Conservation (phyloP, 2,113 vertebrate species). For the Ctenomys sociabilis region DNA sequence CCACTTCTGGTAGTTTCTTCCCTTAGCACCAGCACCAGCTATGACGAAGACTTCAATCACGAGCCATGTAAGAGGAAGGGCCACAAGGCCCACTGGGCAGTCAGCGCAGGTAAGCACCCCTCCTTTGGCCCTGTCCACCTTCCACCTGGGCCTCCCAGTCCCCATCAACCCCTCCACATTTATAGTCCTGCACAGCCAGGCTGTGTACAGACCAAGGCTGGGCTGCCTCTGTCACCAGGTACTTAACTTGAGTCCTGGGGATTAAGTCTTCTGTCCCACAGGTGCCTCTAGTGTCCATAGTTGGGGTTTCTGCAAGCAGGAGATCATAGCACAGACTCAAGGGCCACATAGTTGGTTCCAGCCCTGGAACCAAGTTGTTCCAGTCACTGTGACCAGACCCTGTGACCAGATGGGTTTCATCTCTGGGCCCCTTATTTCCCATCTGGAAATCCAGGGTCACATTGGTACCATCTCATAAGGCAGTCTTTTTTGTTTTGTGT, state of each 20-base stretch:
- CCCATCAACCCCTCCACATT: background rate
- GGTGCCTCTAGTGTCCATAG: background rate
- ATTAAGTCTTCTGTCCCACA: too few species aligned
- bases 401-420: background rate
- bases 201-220: background rate
- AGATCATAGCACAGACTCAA: background rate
- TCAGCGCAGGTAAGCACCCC: slow-evolving; percentile 87
- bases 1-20: background rate
- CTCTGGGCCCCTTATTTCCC: background rate
- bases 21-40: slow-evolving; percentile 85
- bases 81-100: slow-evolving; percentile 93
- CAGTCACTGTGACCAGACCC: background rate
- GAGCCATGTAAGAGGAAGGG: slow-evolving; percentile 90
- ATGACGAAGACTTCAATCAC: slow-evolving; percentile 94
- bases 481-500: background rate
- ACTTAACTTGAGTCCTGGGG: background rate
- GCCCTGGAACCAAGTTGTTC: too few species aligned
- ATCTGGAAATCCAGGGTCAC: background rate
- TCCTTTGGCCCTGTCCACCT: background rate
- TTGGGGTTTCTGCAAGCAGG: background rate
- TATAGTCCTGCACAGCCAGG: background rate
- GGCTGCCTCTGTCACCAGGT: background rate
- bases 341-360: background rate
- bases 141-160: too few species aligned
- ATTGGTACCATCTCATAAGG: background rate